These are phyloP conservation scores for Bombus ignitus DNA, from an alignment of 1,140 invertebrate genomes.

Conservation along the genomic window DNA sequence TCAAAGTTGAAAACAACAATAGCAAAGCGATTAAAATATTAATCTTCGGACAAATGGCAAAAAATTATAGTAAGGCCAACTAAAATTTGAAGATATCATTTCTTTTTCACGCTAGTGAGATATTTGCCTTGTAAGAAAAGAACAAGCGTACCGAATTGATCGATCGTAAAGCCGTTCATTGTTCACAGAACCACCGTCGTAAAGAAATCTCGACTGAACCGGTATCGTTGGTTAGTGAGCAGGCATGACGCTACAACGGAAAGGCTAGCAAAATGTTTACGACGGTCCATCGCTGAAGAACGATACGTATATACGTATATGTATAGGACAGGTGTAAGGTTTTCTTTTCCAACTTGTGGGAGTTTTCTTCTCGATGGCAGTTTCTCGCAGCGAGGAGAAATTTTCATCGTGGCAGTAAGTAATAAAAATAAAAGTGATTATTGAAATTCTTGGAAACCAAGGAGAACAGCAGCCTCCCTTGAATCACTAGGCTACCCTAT, in stretches of 20 bases:
- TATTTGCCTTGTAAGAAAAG: too few relatives aligned
- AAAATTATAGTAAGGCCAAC: too few relatives aligned
- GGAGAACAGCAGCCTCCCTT: background rate
- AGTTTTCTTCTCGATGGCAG: too few relatives aligned
- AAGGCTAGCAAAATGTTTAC: conserved; percentile 38
- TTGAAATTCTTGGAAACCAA: conserved; percentile 67
- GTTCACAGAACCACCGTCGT: background rate
- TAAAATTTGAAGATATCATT: background rate
- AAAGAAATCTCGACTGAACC: conserved; percentile 29
- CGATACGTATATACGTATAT: background rate
- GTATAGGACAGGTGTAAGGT: background rate
- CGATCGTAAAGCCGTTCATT: background rate
- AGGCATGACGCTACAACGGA: background rate
- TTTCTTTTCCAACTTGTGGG: background rate
- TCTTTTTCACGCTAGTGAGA: background rate
- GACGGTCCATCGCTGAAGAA: background rate
- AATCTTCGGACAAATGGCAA: too few relatives aligned
- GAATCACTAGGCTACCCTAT: background rate
- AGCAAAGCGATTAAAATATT: too few relatives aligned
- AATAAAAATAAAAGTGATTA: conserved; percentile 69
- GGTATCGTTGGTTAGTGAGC: background rate
- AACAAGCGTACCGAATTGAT: conserved; percentile 3
- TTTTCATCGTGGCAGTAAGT: conserved; percentile 45
- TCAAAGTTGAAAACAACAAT: too few relatives aligned
- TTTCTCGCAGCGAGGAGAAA: conserved; percentile 32